These are phyloP conservation scores for Orthonevra nobilis DNA, from an alignment of 2,888 invertebrate genomes.

Conservation along the genomic window DNA sequence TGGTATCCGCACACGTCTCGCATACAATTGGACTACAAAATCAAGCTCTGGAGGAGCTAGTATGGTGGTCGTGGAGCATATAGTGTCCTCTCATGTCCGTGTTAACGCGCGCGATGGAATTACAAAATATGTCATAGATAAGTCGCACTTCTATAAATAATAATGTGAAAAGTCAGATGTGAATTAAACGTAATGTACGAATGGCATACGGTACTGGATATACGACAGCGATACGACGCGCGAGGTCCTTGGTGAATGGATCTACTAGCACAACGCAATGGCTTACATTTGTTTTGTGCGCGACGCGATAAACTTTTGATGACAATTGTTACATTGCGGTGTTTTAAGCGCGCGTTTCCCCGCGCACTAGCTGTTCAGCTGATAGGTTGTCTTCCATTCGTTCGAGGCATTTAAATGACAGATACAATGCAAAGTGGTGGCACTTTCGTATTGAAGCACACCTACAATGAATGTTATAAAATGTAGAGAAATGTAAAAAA, in stretches of 20 bases:
- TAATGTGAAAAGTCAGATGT: slow-evolving; percentile 71
- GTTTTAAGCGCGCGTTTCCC: slow-evolving; percentile 20
- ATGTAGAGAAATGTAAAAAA: neutral
- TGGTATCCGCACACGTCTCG: slow-evolving; percentile 49
- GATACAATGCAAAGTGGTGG: slow-evolving; percentile 68
- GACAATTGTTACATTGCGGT: slow-evolving; percentile 59
- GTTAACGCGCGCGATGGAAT: slow-evolving; percentile 68
- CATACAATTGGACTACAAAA: slow-evolving; percentile 44
- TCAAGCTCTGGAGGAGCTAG: slow-evolving; percentile 5
- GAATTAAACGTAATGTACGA: slow-evolving; percentile 60
- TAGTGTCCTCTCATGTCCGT: slow-evolving; percentile 69
- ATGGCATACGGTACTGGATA: slow-evolving; percentile 23
- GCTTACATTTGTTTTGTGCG: slow-evolving; percentile 29
- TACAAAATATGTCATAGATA: slow-evolving; percentile 70
- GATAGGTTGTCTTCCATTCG: slow-evolving; percentile 64
- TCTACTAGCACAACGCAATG: too few relatives aligned
- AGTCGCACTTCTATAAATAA: slow-evolving; percentile 71
- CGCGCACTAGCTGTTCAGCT: slow-evolving; percentile 16
- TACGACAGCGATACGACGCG: slow-evolving; percentile 22
- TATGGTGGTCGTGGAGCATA: slow-evolving; percentile 30
- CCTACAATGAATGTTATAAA: slow-evolving; percentile 57
- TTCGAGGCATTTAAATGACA: slow-evolving; percentile 62
- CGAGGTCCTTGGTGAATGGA: slow-evolving; percentile 61
- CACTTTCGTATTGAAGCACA: slow-evolving; percentile 65
- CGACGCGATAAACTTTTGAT: slow-evolving; percentile 65